Evolutionary conservation across 2,888 invertebrate species (phyloP).

Genomic region (Taenaris catops): DNA sequence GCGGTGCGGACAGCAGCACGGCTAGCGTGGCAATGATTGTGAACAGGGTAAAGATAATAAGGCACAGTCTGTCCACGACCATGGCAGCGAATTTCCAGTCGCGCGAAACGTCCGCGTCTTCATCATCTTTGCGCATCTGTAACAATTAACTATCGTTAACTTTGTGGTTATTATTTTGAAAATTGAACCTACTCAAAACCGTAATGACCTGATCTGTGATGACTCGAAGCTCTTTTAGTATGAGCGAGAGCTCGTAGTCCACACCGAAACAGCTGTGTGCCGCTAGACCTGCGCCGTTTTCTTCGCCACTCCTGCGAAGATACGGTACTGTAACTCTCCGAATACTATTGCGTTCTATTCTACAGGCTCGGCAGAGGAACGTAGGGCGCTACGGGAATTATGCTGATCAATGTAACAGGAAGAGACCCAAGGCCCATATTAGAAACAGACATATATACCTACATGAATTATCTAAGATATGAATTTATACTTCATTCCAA

Average conservation of each 20-base stretch:
- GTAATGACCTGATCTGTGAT: slow-evolving; percentile 90
- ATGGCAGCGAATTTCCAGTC: slow-evolving; percentile 99
- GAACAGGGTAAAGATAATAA: slow-evolving; percentile 99
- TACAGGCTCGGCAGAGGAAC: slow-evolving; percentile 71
- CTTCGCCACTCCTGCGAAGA: slow-evolving; percentile 75
- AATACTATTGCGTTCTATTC: slow-evolving; percentile 55
- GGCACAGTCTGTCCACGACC: slow-evolving; percentile 99
- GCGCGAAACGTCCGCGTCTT: slow-evolving; percentile 95
- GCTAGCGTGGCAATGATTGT: slow-evolving; percentile 98
- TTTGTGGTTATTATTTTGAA: background rate
- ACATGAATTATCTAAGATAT: slow-evolving; percentile 34
- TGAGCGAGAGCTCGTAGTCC: slow-evolving; percentile 96
- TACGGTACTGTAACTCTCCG: slow-evolving; percentile 24
- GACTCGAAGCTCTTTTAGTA: slow-evolving; percentile 95
- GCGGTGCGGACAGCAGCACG: slow-evolving; percentile 97
- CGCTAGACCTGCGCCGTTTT: slow-evolving; percentile 87
- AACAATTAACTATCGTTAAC: slow-evolving; percentile 28
- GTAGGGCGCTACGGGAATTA: slow-evolving; percentile 68
- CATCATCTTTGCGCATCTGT: slow-evolving; percentile 96
- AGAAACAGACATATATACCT: slow-evolving; percentile 4
- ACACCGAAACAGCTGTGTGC: slow-evolving; percentile 94
- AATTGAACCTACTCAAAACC: background rate
- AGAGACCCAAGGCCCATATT: slow-evolving; percentile 51
- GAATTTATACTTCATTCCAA: too few species aligned
- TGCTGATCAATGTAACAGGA: slow-evolving; percentile 51